Evolutionary conservation across 1,140 invertebrate genomes (phyloP), one percentile per base, ranked within the genome.

Genomic region (Papilio dardanus): DNA sequence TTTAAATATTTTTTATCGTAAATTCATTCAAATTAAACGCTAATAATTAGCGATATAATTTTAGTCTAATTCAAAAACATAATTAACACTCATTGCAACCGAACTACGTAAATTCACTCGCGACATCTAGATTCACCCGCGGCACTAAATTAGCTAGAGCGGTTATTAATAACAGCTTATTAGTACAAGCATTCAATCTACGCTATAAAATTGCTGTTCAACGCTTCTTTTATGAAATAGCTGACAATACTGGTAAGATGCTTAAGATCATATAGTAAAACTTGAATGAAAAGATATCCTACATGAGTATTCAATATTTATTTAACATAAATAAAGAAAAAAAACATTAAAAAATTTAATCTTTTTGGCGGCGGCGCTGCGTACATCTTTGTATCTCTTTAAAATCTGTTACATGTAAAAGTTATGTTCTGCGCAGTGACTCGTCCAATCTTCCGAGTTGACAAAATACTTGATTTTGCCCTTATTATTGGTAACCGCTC

Each of bases 71-170:
- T 28, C 5, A 12, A 14, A 62, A 28, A 62, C 54, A 12, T 62
- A 28, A 58, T 58, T 6, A 46, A n/a, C 16, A 46, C 42, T 19
- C 24, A 62, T 58, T 58, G 19, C 21, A 58, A 58, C 21, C 16
- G 24, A 12, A 30, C 4, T 35, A 19, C 33, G 33, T 24, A 21
- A 40, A 67, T 28, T 50, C 35, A 50, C 24, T 46, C 40, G 68
- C 68, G 68, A 71, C 68, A 71, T 71, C 0, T 71, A 71, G 68
- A 31, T 30, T 71, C 37, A 71, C 35, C 40, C 68, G 68, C 37
- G 68, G 37, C 68, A 71, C 68, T 28, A 28, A 19, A 24, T n/a
- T n/a, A 71, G 24, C 37, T 37, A 31, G 68, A 71, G 21, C 40
- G 68, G 37, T 71, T 71, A 71, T 46, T 40, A 30, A 28, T 30